Conservation (phyloP, 2,797 vertebrate species). For the Percopsis omiscomaycus region DNA sequence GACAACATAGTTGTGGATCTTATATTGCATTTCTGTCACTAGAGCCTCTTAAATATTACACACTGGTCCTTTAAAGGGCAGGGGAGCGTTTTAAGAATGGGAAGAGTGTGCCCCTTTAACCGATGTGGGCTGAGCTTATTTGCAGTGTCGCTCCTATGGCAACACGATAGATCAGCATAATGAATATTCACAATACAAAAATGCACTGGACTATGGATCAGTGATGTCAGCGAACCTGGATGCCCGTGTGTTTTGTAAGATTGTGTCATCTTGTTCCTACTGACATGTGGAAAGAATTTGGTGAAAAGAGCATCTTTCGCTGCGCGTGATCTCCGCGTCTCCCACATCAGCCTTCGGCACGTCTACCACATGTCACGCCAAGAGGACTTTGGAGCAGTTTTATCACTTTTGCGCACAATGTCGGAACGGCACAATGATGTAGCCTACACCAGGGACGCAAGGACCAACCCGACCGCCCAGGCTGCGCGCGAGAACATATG, state of each 20-base stretch:
- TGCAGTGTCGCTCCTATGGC: constrained; percentile 92
- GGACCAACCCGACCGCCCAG: constrained; percentile 61
- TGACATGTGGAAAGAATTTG: constrained; percentile 62
- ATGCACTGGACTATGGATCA: constrained; percentile 82
- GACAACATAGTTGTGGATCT: no score
- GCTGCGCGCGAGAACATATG: constrained; percentile 69
- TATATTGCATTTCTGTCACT: no score
- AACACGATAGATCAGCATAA: constrained; percentile 90
- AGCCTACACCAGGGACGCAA: constrained; percentile 56
- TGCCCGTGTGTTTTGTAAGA: constrained; percentile 71
- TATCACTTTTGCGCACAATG: constrained; percentile 74
- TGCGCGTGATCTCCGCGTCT: constrained; percentile 66
- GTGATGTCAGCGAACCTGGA: constrained; percentile 85
- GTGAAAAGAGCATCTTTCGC: constrained; percentile 66
- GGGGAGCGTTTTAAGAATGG: constrained; percentile 71
- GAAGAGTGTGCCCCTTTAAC: constrained; percentile 73
- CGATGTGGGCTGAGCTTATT: constrained; percentile 86
- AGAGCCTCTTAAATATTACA: no score
- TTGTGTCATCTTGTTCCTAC: constrained; percentile 66
- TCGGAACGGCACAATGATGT: constrained; percentile 68
- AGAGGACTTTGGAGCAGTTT: constrained; percentile 75
- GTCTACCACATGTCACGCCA: constrained; percentile 72
- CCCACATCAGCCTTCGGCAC: constrained; percentile 55
- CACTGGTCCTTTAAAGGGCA: constrained; percentile 33
- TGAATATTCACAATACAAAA: constrained; percentile 90